Evolutionary conservation across 2,888 invertebrate genomes (phyloP).

Genomic region (Cylindroiulus punctatus): DNA sequence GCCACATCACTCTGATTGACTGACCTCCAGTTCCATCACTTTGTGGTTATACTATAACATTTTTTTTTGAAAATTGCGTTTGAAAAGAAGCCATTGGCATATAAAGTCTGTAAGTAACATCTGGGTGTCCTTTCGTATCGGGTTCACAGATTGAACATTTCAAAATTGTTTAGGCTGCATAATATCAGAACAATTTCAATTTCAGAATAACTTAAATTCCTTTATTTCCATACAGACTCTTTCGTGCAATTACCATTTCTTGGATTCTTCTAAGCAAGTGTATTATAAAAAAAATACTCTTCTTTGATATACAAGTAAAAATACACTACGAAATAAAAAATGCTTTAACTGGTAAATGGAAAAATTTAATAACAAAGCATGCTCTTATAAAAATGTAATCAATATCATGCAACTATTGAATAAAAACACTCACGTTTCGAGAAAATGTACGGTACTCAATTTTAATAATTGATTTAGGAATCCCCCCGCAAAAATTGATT

Average conservation of each 20-base stretch:
- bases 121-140: too few relatives aligned
- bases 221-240: neutral
- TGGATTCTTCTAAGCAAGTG: neutral
- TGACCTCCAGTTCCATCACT: too few relatives aligned
- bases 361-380: neutral
- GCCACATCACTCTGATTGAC: too few relatives aligned
- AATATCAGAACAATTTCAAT: too few relatives aligned
- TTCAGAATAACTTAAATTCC: neutral
- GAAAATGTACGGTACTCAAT: neutral
- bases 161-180: too few relatives aligned
- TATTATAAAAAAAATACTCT: neutral
- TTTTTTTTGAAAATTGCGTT: too few relatives aligned
- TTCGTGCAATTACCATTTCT: neutral
- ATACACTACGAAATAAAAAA: neutral
- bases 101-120: too few relatives aligned
- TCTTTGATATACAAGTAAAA: neutral
- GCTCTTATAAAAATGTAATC: constrained; percentile 30
- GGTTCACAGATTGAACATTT: too few relatives aligned
- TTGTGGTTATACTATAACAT: too few relatives aligned
- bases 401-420: neutral
- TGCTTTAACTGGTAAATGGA: neutral
- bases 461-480: constrained; percentile 39
- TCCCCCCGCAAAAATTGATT: neutral
- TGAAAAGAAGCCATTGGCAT: too few relatives aligned
- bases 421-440: neutral